Base-by-base conservation (phyloP, 2,888 invertebrate species). In the Tinea semifulvella region DNA sequence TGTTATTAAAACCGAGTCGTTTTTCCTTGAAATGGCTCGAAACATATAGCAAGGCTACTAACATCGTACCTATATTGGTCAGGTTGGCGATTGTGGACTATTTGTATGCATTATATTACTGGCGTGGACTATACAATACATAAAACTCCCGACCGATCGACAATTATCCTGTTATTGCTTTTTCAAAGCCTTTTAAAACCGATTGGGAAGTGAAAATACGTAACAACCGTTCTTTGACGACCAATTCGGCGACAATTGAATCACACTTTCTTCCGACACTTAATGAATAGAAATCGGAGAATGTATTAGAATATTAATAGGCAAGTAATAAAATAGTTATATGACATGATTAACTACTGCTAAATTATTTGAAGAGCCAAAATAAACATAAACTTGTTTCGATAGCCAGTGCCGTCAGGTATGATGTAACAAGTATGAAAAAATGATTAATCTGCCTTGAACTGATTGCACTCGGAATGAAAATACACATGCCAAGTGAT, bases 61-160 rank as follows among this genome's bases (percentile, higher is more conserved):
- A 6, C 19, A 13, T 20, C 40, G n/a, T 31, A 40, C 19, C 22
- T 22, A 22, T 22, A 40, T 20, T 40, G 22, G 40, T 13, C 13
- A 19, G 10, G 22, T 2, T 13, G 40, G n/a, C 22, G 14, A 39
- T 16, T 18, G 40, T 40, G 14, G 40, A 4, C 40, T 13, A 40
- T 40, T 40, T 14, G 22, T 22, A 40, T 40, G 40, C 40, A 22
- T 2, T 13, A 31, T 31, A 31, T 31, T 13, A 31, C 31, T 6
- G 13, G 26, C 26, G 11, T 11, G 26, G 6, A 26, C 26, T 26
- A 26, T 31, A 13, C 31, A 7, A 3, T 13, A 2, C 13, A 26
- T 26, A 26, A 26, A 26, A 26, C 2, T 26, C n/a, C 3, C 35
- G 11, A 11, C 7, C 14, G 2, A 13, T 11, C 7, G n/a, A 35